Base-by-base conservation (phyloP, 2,888 invertebrate species). In the Archaeoteleia sp. region DNA sequence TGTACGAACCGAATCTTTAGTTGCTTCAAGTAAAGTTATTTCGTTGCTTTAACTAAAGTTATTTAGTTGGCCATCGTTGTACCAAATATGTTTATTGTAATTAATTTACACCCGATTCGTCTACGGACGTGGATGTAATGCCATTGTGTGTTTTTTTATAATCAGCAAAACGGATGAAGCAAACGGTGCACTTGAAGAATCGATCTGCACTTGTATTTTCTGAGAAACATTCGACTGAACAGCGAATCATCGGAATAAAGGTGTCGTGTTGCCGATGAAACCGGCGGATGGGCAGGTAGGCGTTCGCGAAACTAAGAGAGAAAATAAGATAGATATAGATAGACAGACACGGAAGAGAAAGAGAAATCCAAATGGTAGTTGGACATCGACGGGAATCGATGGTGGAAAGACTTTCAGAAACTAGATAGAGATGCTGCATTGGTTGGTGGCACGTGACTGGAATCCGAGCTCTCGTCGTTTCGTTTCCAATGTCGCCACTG, bases 361-460 rank as follows among this genome's bases (percentile, higher is more conserved):
- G 29, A 32, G 37, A 43, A 65, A 45, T 45, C 34, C 32, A 15
- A 34, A 35, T 40, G 14, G 25, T n/a, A 12, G 9, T 14, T 7
- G 14, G 15, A 12, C 34, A 13, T 17, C 23, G 27, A 48, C 40
- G 39, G 17, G 13, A 55, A 37, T 39, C 23, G 60, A 42, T 25
- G 66, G 43, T 35, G 32, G 49, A 55, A 66, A 60, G 51, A 58
- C 66, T 71, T 70, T 66, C 42, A 66, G 67, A 58, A 72, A 74
- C 73, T 71, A 63, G 72, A 80, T 78, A 72, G 73, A 79, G 74
- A 76, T 74, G 69, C 58, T 73, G 74, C 76, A 75, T 78, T 78
- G 78, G 75, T 77, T 78, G 75, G 74, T 61, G 68, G 74, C 74
- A 54, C 82, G 82, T 83, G 82, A 80, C 75, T 72, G 60, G 82